Evolutionary conservation across 2,888 invertebrate species (phyloP), one percentile per base, ranked within the genome.

Genomic region (Meganola albula): DNA sequence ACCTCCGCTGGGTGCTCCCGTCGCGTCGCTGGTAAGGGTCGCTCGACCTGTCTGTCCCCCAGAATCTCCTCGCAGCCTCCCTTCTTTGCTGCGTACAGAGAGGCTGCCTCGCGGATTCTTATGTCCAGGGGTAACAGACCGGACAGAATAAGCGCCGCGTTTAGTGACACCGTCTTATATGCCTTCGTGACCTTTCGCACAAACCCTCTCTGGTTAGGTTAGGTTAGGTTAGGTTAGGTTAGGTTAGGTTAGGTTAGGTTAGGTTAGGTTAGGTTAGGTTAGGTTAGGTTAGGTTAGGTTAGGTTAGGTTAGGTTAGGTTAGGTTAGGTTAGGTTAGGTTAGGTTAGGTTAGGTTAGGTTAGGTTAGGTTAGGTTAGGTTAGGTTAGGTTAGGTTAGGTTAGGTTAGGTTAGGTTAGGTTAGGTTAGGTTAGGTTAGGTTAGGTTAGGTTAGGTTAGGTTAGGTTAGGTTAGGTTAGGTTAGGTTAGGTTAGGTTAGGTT

Each of bases 281-380:
- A 38, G 37, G 38, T 37, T 42, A 37, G 41, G 41, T 37, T 37
- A 37, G 36, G 43, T 43, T 37, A 39, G 43, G 39, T 43, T 43
- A 43, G 43, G 39, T 39, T 39, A 43, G 43, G 39, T 39, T 38
- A 37, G 41, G 41, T 37, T 42, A 35, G 37, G 41, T 37, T 42
- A 37, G 41, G 41, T 37, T 42, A 37, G 42, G 42, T 38, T 42
- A 38, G 42, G 38, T 29, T 40, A 30, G 36, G 40, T 32, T 36
- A 36, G 36, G 36, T 33, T 40, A 36, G 40, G 40, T 40, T 40
- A 32, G 40, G 34, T 40, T 35, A 36, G 35, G 40, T 40, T 40
- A 40, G 40, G 40, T 35, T 40, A 33, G 35, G 26, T 31, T 31
- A 31, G 35, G 35, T 31, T 35, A 31, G 35, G 35, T 31, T 35